Conservation (phyloP, 2,888 invertebrate genomes). For the Melanchra persicariae region DNA sequence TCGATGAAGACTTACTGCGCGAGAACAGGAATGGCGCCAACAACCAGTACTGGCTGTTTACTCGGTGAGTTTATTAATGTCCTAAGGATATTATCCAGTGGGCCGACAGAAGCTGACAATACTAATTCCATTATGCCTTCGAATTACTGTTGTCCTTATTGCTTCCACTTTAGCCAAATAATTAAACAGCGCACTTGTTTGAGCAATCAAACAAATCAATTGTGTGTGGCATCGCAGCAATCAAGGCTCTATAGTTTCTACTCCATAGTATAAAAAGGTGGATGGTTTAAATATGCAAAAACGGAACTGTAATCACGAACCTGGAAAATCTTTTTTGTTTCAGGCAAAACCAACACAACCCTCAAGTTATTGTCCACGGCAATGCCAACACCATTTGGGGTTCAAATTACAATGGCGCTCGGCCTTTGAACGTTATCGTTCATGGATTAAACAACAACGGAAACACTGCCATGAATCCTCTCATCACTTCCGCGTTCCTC, state of each 20-base stretch:
- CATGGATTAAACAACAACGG: constrained; percentile 79
- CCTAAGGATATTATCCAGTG: too few species aligned
- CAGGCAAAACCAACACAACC: constrained; percentile 73
- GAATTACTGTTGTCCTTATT: too few species aligned
- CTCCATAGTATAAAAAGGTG: too few species aligned
- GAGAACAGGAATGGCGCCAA: constrained; percentile 76
- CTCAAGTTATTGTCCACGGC: constrained; percentile 75
- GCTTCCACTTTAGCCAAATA: too few species aligned
- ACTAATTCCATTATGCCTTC: too few species aligned
- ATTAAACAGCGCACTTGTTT: too few species aligned
- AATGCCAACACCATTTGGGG: constrained; percentile 73
- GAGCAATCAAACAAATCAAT: too few species aligned
- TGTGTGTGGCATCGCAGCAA: too few species aligned
- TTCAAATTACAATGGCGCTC: constrained; percentile 73
- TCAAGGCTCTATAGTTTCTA: too few species aligned
- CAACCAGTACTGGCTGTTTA: constrained; percentile 81
- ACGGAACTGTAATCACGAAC: not conserved
- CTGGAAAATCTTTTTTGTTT: not conserved
- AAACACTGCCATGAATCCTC: constrained; percentile 71
- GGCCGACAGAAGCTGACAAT: too few species aligned
- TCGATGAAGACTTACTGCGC: constrained; percentile 63
- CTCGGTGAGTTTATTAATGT: constrained; percentile 65
- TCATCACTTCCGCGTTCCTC: constrained; percentile 75
- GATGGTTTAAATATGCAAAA: too few species aligned
- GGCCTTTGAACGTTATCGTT: constrained; percentile 76